Base-by-base conservation (phyloP, 2,797 vertebrate genomes). In the Paratrypauchen microcephalus region DNA sequence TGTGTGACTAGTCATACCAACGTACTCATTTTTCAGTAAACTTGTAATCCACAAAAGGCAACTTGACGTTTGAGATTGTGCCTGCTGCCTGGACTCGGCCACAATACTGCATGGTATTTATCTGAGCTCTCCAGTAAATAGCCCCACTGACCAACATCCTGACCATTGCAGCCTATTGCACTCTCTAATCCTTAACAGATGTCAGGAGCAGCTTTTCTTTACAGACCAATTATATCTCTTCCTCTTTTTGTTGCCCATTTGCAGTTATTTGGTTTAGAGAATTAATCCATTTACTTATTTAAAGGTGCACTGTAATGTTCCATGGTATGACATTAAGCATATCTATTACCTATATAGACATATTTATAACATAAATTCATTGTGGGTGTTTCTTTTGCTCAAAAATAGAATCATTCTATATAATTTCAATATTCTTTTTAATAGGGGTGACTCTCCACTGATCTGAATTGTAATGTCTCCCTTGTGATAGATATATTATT, bases 81-180 rank as follows among this genome's bases (percentile, higher is more conserved):
- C 21, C 28, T 19, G 18, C 24, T 60, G 28, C 66, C 63, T 65
- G 18, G 23, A 45, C 21, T 58, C 57, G 48, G 64, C 67, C 52
- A 1, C 76, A 86, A 36, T 21, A 56, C 73, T 0, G n/a, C 16
- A 60, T 73, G 54, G 69, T 72, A 79, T 68, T 66, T 21, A 36
- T 66, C 39, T 68, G 58, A 48, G 74, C 73, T 48, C 58, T 50
- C 30, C 68, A 15, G 6, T 66, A 19, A 61, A 54, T 36, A 24
- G 36, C 52, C 52, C 74, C 68, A 59, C 30, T 21, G 26, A 23
- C 65, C 65, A 69, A 72, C 79, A 79, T 83, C 74, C 76, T 77
- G 71, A 72, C 70, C 18, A 19, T 30, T 19, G 50, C 8, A 48
- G 5, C 9, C 32, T 60, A n/a, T 41, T 45, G 67, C 9, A 0